Conservation (phyloP, 2,113 vertebrate genomes). For the Pluvianellus socialis region DNA sequence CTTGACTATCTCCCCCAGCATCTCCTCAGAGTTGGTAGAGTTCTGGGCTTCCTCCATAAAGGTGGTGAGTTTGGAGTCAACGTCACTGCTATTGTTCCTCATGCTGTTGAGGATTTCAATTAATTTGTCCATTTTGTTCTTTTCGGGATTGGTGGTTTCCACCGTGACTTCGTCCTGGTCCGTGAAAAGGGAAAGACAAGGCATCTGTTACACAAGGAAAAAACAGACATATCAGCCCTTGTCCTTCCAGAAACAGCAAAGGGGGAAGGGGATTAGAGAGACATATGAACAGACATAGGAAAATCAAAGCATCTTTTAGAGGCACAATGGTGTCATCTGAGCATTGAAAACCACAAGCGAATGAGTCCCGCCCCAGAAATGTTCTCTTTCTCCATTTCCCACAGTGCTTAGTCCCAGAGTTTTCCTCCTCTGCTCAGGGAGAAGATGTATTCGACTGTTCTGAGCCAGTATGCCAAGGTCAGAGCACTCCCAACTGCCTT, state of each 20-base stretch:
- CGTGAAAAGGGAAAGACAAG: constrained; percentile 75
- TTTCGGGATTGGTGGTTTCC: constrained; percentile 78
- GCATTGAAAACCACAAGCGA: neutral
- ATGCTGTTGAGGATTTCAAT: constrained; percentile 95
- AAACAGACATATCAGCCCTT: constrained; percentile 46
- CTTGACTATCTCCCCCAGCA: constrained; percentile 88
- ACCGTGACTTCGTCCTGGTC: constrained; percentile 86
- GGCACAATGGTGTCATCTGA: neutral
- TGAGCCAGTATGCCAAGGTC: neutral
- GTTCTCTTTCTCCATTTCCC: neutral
- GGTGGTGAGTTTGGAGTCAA: constrained; percentile 89
- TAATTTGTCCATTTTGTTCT: constrained; percentile 91
- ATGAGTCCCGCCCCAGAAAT: neutral
- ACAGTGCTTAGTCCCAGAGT: too few species aligned
- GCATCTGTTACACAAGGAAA: constrained; percentile 71
- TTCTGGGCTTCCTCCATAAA: constrained; percentile 98
- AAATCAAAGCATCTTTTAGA: constrained; percentile 13
- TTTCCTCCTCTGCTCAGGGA: neutral
- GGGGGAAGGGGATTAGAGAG: neutral
- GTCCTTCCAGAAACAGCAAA: constrained; percentile 38
- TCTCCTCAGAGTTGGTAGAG: constrained; percentile 90
- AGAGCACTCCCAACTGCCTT: neutral
- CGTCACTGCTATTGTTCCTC: constrained; percentile 92
- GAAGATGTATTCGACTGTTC: neutral
- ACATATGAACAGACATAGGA: neutral